Conservation (phyloP, 2,888 invertebrate genomes). For the Entomobrya proxima region DNA sequence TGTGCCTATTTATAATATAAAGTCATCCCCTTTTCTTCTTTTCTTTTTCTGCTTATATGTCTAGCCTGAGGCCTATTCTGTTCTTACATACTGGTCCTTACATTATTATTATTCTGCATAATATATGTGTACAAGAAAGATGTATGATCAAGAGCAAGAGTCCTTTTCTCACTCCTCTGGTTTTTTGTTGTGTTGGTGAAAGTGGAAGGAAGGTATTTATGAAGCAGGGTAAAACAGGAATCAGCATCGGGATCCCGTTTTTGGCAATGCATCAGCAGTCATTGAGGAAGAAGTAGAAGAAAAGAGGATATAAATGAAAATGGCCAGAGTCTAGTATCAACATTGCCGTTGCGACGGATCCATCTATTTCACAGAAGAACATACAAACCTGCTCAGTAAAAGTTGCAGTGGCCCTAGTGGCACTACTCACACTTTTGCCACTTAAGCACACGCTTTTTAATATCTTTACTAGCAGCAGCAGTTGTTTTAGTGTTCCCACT, state of each 20-base stretch:
- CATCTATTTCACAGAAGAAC: slow-evolving; percentile 12
- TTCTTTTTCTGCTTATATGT: not conserved
- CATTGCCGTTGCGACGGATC: slow-evolving; percentile 37
- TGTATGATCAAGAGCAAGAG: not conserved
- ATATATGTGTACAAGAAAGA: slow-evolving; percentile 9
- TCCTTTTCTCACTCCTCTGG: not conserved
- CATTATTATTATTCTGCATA: slow-evolving; percentile 36
- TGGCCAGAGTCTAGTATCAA: slow-evolving; percentile 32
- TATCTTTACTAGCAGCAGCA: slow-evolving; percentile 16
- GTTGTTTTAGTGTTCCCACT: not conserved
- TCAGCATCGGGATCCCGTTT: slow-evolving; percentile 51
- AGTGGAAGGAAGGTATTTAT: slow-evolving; percentile 44
- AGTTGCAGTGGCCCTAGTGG: not conserved
- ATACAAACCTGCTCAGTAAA: not conserved
- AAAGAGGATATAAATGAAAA: slow-evolving; percentile 32
- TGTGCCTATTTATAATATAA: not conserved
- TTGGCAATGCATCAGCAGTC: slow-evolving; percentile 61
- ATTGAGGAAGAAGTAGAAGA: not conserved
- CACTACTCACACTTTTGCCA: slow-evolving; percentile 22
- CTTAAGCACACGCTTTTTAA: slow-evolving; percentile 39
- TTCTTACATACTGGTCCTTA: slow-evolving; percentile 6
- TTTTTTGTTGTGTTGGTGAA: not conserved
- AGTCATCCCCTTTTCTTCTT: slow-evolving; percentile 12
- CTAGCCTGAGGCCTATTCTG: slow-evolving; percentile 6
- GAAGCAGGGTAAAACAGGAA: slow-evolving; percentile 42